Percentiles rank a stretch among this genome's conserved stretches.
Evolutionary conservation across 2,113 vertebrate genomes (phyloP).

Genomic region (Hypanus sabinus): DNA sequence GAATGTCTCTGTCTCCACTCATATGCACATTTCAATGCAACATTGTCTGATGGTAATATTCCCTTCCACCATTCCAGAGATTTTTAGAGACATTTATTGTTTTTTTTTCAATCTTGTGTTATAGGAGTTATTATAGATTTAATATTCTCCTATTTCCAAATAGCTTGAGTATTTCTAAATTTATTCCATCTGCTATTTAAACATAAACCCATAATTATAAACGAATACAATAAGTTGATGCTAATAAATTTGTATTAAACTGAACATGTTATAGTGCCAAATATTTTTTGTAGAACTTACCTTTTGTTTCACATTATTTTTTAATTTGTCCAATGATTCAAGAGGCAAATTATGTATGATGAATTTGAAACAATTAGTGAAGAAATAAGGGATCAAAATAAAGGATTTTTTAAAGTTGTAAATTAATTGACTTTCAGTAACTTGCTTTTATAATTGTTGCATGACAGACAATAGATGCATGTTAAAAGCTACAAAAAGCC

Average conservation of each 20-base stretch:
- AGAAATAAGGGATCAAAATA: neutral
- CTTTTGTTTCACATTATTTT: neutral
- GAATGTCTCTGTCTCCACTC: neutral
- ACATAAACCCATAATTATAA: neutral
- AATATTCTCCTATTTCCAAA: neutral
- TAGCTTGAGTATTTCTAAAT: neutral
- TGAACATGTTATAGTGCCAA: neutral
- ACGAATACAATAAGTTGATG: neutral
- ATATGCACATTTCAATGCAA: neutral
- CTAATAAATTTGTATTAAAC: neutral
- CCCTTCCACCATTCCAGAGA: neutral
- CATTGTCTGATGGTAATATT: neutral
- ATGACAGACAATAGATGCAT: neutral
- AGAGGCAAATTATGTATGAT: neutral
- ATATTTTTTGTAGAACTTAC: neutral
- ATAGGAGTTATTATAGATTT: neutral
- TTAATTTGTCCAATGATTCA: neutral
- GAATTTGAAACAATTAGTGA: neutral
- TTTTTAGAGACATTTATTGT: neutral
- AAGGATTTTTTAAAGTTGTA: neutral
- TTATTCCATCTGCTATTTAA: neutral
- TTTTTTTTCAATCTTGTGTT: neutral
- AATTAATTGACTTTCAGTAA: neutral
- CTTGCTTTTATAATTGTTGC: neutral
- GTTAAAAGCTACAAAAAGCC: neutral